A percentile compares a stretch with the other conserved stretches of the same genome.
Conservation (phyloP, 2,888 invertebrate genomes). For the Pterostichus niger region DNA sequence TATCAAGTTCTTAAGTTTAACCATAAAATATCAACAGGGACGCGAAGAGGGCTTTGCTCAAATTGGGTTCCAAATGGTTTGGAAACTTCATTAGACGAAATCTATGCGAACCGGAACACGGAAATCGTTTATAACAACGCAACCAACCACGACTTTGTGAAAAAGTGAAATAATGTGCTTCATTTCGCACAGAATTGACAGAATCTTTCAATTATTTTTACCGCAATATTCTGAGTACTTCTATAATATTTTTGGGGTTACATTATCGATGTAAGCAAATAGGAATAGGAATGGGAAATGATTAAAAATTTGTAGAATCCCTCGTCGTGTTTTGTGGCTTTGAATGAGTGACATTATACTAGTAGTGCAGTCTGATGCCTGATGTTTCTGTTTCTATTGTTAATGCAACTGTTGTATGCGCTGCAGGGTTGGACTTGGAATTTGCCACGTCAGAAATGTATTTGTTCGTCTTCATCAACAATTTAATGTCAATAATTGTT, state of each 20-base stretch:
- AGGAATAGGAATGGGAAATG: background rate
- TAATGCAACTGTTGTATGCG: background rate
- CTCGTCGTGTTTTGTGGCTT: background rate
- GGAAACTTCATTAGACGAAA: constrained; percentile 39
- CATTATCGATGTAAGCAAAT: too few species aligned
- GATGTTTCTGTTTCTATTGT: constrained; percentile 24
- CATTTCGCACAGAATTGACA: background rate
- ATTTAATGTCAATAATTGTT: too few species aligned
- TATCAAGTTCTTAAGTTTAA: constrained; percentile 55
- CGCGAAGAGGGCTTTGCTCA: background rate
- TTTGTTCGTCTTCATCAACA: too few species aligned
- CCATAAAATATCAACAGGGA: constrained; percentile 57
- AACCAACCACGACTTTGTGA: background rate
- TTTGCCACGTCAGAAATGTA: background rate
- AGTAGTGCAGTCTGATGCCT: background rate
- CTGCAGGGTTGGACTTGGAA: background rate
- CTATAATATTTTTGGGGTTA: too few species aligned
- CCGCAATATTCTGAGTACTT: too few species aligned
- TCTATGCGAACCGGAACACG: constrained; percentile 9
- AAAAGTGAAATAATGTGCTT: background rate
- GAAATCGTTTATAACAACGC: constrained; percentile 31
- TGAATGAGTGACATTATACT: constrained; percentile 31
- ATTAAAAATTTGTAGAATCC: constrained; percentile 37
- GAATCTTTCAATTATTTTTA: too few species aligned
- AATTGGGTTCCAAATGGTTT: constrained; percentile 14